Base-by-base conservation (phyloP, 64 coral and sea anemone species). In the Trachythela sp. region DNA sequence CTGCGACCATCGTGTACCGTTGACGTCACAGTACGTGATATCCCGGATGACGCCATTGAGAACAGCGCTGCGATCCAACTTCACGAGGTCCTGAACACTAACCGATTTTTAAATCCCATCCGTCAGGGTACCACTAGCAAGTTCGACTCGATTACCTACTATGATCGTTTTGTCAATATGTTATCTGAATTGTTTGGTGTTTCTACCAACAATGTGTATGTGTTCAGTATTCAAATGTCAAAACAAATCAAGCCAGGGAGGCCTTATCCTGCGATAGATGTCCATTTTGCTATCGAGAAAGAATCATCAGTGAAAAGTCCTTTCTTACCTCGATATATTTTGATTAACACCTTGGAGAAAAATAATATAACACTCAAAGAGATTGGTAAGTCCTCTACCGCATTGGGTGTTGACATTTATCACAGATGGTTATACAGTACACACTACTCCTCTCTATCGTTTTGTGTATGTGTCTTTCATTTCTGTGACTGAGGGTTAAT, bases 201-300 rank as follows among this genome's bases (percentile, higher is more conserved):
- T 10, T 41, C 58, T 54, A 41, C 6, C 17, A 56, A 45, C 0
- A 40, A 83, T 36, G 90, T 99, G 0, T 71, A 92, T 36, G 85
- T 99, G 30, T 99, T 94, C 49, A 99, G 96, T 64, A 70, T 99
- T 42, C 96, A 99, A 83, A 93, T 50, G 26, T 86, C 90, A 4
- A 58, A 38, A 87, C 64, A 77, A 75, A 67, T 35, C 75, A 58
- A 59, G 72, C 90, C 48, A 87, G 32, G 71, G 17, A 80, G 38
- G 34, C 30, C 75, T 35, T 17, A 87, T 45, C 90, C 90, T 11
- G 90, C 68, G 38, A 83, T 91, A 18, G 84, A 86, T 15, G 87
- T 91, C 10, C 48, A 87, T 35, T 92, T 99, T 91, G 84, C 93
- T n/a, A 89, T 99, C 49, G 86, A 84, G 39, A 87, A 83, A 7